These are phyloP conservation scores for Kuschelorhynchus macadamiae DNA, from an alignment of 2,888 invertebrate genomes.

Conservation along the genomic window DNA sequence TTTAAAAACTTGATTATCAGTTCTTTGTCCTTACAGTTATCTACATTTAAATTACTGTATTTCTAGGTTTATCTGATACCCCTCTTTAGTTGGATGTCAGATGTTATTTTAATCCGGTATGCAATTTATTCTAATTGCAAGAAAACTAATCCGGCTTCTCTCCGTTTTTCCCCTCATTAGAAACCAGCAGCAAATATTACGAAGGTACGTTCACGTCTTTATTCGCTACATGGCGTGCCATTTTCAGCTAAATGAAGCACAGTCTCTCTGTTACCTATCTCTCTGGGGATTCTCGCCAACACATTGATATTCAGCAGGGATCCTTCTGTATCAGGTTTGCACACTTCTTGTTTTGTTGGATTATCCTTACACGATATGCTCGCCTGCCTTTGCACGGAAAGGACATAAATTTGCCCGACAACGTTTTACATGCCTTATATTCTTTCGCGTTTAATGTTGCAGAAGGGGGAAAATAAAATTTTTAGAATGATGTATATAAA, in stretches of 20 bases:
- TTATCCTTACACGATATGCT: slow-evolving; percentile 49
- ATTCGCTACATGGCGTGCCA: slow-evolving; percentile 43
- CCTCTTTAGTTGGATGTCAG: too few relatives aligned
- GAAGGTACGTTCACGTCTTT: slow-evolving; percentile 27
- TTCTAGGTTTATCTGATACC: too few relatives aligned
- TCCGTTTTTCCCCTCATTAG: slow-evolving; percentile 22
- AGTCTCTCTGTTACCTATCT: slow-evolving; percentile 34
- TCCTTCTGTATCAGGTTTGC: slow-evolving; percentile 58
- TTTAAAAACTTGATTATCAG: too few relatives aligned
- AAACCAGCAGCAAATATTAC: slow-evolving; percentile 25
- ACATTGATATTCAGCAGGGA: slow-evolving; percentile 60
- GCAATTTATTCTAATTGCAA: slow-evolving; percentile 2
- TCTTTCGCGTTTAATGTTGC: slow-evolving; percentile 25
- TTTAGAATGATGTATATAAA: too few relatives aligned
- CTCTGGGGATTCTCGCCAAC: slow-evolving; percentile 37
- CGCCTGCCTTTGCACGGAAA: slow-evolving; percentile 39
- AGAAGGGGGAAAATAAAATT: too few relatives aligned
- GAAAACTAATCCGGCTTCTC: slow-evolving; percentile 16
- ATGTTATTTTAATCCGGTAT: not conserved
- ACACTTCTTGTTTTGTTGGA: slow-evolving; percentile 52
- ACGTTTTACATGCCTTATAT: slow-evolving; percentile 38
- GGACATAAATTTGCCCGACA: slow-evolving; percentile 46
- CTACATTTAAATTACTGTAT: too few relatives aligned
- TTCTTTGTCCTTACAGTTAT: too few relatives aligned
- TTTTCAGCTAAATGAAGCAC: slow-evolving; percentile 46